Evolutionary conservation across 2,888 invertebrate species (phyloP), one percentile per base, ranked within the genome.

Genomic region (Aphidoletes aphidimyza): DNA sequence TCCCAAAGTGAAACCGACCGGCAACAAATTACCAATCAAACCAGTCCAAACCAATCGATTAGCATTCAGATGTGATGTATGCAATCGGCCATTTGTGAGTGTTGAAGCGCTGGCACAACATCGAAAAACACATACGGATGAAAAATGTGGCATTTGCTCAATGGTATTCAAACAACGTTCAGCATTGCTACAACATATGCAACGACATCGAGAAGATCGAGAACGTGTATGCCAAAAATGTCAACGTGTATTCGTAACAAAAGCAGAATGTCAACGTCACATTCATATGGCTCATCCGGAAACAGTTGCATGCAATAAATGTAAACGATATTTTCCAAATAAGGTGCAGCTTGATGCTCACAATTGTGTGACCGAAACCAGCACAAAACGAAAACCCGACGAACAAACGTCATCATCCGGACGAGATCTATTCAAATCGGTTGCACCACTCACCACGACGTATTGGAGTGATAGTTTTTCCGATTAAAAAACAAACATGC

Each of bases 101-200:
- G 90, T 91, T 81, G 90, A 91, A 83, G 91, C 90, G 81, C 88
- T 92, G 36, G 90, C 91, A 78, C 89, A 91, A 86, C 92, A 92
- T 86, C 89, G 90, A 84, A 91, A 91, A 85, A 89, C 89, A 14
- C 92, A 92, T 86, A 88, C 87, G 6, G 89, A 88, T 11, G 88
- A 89, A 47, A 88, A 88, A 49, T 91, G 91, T 85, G 88, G 89
- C 84, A 88, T 90, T 3, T 91, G 91, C 87, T 89, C 89, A 45
- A 89, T 89, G 84, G 87, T 88, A 84, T 91, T 91, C 86, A 90
- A 91, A 85, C 89, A 91, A 85, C 89, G 89, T 78, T 88, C 89
- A 42, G 90, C 90, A 85, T 89, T 90, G 85, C 89, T 90, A 85
- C 87, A 89, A 34, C 91, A 91, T 86, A 87, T 90, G 86, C 89